These are phyloP conservation scores for Pseudachorutes palmiensis DNA, from an alignment of 1,140 invertebrate species.

Conservation along the genomic window DNA sequence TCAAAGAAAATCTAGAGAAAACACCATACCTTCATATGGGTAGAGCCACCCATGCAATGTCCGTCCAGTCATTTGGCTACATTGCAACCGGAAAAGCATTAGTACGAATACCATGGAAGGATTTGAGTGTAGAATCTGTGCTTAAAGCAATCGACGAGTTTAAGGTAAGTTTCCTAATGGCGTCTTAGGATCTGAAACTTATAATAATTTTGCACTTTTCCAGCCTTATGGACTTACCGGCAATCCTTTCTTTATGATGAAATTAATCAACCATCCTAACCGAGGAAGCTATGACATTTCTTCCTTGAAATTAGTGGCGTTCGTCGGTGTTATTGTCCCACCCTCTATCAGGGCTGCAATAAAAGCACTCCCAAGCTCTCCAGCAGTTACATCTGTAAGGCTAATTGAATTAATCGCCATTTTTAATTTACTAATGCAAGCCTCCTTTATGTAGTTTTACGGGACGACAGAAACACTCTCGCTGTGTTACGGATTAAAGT, in stretches of 20 bases:
- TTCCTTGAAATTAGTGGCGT: neutral
- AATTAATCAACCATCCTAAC: neutral
- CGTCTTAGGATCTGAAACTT: neutral
- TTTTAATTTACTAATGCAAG: neutral
- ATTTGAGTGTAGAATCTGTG: conserved; percentile 14
- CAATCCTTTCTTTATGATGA: neutral
- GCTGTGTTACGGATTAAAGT: neutral
- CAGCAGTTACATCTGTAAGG: neutral
- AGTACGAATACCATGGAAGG: conserved; percentile 1
- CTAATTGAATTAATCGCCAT: neutral
- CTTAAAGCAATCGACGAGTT: conserved; percentile 20
- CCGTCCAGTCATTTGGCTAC: conserved; percentile 1
- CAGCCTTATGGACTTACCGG: neutral
- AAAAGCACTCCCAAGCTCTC: neutral
- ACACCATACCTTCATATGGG: conserved; percentile 11
- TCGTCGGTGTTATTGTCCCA: neutral
- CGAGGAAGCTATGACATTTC: neutral
- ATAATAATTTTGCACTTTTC: neutral
- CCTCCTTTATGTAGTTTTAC: neutral
- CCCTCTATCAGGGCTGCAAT: neutral
- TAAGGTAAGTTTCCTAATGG: conserved; percentile 20
- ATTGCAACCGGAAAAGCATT: conserved; percentile 1
- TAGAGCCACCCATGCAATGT: conserved; percentile 21
- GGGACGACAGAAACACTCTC: neutral
- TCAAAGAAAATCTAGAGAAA: neutral